Base-by-base conservation (phyloP, 1,140 invertebrate genomes). In the Laodelphax striatellus region DNA sequence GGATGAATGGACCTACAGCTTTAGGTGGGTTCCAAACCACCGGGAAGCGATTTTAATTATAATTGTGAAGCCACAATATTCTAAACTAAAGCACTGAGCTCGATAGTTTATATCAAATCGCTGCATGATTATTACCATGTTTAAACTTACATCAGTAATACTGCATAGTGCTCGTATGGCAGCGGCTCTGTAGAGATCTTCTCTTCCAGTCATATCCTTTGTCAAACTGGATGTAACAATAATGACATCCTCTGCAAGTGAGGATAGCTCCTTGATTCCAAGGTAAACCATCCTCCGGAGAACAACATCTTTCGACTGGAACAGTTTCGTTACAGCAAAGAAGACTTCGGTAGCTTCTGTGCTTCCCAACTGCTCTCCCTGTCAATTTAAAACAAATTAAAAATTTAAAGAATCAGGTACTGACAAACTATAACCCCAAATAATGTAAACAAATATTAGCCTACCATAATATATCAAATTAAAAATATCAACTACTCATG, bases 131-230 rank as follows among this genome's bases (percentile, higher is more conserved):
- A 38, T 38, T 38, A 13, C 1, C 1, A 38, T 11, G 34, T 38
- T 38, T 9, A 5, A 38, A 38, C 62, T 62, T 72, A 86, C 86
- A 79, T 99, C 97, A 5, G 95, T 98, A 55, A 99, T 98, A 64
- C 91, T 94, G 72, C 96, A 98, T 0, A 99, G 75, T 0, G 97
- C 95, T 67, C 97, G 78, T 60, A 99, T 98, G 22, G 97, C 95
- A 16, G 96, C 90, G 8, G 94, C 92, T 65, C 96, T 76, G 70
- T 98, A 98, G 52, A 94, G 76, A 76, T 98, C 95, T 73, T 99
- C 96, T 70, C 94, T 95, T 0, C 96, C 94, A 52, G 95, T 99
- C 96, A 99, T 99, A 71, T 99, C 97, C 74, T 98, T 98, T 8
- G 96, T 99, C 53, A 99, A 77, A 69, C 92, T 95, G 53, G 86